Evolutionary conservation across 2,888 invertebrate genomes (phyloP).

Genomic region (Hirtodrosophila histrioides): DNA sequence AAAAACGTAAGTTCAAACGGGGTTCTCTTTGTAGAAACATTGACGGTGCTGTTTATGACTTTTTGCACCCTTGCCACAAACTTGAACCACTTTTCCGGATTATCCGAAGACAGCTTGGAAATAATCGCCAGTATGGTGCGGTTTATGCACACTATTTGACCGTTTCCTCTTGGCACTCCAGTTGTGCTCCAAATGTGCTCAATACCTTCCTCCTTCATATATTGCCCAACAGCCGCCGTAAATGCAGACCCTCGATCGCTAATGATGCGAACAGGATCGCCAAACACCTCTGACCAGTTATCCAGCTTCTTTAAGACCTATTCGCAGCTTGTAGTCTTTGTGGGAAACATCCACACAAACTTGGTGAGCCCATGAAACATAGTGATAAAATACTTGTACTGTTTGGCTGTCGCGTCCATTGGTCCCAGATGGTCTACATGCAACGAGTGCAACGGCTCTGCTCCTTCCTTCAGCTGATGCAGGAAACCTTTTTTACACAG

Average conservation of each 20-base stretch:
- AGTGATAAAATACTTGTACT: constrained; percentile 3
- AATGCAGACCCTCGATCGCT: no score
- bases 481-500: background rate
- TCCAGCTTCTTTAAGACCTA: no score
- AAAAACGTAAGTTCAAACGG: constrained; percentile 3
- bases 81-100: constrained; percentile 7
- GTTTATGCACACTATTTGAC: background rate
- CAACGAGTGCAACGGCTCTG: background rate
- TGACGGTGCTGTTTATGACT: background rate
- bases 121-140: background rate
- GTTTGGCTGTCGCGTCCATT: constrained; percentile 1
- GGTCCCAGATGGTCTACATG: background rate
- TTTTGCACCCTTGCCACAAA: constrained; percentile 1
- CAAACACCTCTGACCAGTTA: no score
- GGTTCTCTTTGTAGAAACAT: background rate
- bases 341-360: no score
- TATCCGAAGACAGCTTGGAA: constrained; percentile 2
- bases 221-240: no score
- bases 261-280: no score
- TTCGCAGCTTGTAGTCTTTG: no score
- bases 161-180: background rate
- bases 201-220: no score
- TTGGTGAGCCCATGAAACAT: background rate
- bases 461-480: background rate
- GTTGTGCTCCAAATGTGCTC: no score